Base-by-base conservation (phyloP, 2,113 vertebrate genomes). In the Alouatta palliata region DNA sequence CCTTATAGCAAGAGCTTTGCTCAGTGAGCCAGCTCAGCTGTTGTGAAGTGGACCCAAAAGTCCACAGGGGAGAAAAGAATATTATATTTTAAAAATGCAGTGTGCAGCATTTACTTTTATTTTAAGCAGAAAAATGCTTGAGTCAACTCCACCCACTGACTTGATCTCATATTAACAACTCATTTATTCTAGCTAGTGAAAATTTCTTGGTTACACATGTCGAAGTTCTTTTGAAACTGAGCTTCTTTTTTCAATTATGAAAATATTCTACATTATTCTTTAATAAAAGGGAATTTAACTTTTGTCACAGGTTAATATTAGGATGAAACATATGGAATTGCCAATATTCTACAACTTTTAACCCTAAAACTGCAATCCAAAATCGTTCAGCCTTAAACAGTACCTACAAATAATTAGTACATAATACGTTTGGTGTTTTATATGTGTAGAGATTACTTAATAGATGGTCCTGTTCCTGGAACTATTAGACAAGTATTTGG, bases 1-100 rank as follows among this genome's bases (percentile, higher is more conserved):
- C 52, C 66, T 91, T 89, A 68, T 40, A 87, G 86, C 13, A 54
- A 93, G 83, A 27, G 30, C 37, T 91, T 91, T 92, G 80, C 68
- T 58, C 94, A 58, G 45, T 5, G 9, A 93, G 89, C 37, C 97
- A 68, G 79, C 97, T 98, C 93, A 97, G 43, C 76, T 92, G 75
- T 58, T 92, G 30, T 85, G 20, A 97, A 97, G 93, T 76, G 79
- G 85, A 85, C 94, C 56, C 91, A 68, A 76, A 96, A 88, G 56
- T 94, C 88, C 92, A 96, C 12, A 56, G 49, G 68, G 64, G 87
- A 89, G 76, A 49, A 83, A 94, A 94, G 43, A 73, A 79, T 61
- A 94, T 75, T 52, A 75, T 68, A 40, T 93, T 76, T 97, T 91
- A 8, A 37, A 94, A 97, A 92, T 92, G 79, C 93, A 97, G 40